phyloP scores from a whole-genome alignment of 1,140 invertebrate genomes.

The Drosophila pseudoobscura region DNA sequence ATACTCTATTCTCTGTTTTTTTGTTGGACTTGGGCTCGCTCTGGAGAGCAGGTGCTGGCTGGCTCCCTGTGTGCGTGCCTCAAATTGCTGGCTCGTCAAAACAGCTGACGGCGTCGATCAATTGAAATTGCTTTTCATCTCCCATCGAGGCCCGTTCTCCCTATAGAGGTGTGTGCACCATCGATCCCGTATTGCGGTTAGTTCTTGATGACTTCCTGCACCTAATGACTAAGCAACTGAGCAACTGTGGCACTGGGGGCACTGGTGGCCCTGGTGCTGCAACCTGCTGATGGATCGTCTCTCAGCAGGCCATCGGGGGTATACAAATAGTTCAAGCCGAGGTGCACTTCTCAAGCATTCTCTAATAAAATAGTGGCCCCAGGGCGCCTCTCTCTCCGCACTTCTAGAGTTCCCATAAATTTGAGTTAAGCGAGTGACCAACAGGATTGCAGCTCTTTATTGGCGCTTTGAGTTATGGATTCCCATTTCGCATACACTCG shows the following conservation, averaged over 20 bases:
- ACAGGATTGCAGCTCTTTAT: slow-evolving; percentile 53
- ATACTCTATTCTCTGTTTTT: slow-evolving; percentile 5
- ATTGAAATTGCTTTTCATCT: slow-evolving; percentile 46
- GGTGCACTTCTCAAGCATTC: neutral
- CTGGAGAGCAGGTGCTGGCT: slow-evolving; percentile 54
- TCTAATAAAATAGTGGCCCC: neutral
- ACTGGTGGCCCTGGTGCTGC: no score
- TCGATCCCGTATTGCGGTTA: slow-evolving; percentile 23
- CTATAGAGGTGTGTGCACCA: slow-evolving; percentile 21
- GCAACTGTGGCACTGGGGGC: no score
- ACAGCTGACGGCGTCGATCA: slow-evolving; percentile 69
- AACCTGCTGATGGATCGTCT: slow-evolving; percentile 38
- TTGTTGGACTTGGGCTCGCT: slow-evolving; percentile 17
- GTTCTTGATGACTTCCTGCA: slow-evolving; percentile 44
- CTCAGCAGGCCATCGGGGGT: slow-evolving; percentile 14
- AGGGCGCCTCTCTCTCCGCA: neutral
- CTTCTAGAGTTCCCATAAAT: slow-evolving; percentile 34
- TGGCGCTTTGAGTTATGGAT: slow-evolving; percentile 53
- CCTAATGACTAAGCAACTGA: slow-evolving; percentile 28
- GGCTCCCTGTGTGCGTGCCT: slow-evolving; percentile 48
- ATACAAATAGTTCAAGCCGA: slow-evolving; percentile 23
- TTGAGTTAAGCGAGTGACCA: slow-evolving; percentile 47
- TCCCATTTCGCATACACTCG: neutral
- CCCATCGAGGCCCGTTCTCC: neutral
- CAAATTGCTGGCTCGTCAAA: slow-evolving; percentile 68